Evolutionary conservation across 1,140 invertebrate species (phyloP), one percentile per base, ranked within the genome.

Genomic region (Drosophila equinoxialis): DNA sequence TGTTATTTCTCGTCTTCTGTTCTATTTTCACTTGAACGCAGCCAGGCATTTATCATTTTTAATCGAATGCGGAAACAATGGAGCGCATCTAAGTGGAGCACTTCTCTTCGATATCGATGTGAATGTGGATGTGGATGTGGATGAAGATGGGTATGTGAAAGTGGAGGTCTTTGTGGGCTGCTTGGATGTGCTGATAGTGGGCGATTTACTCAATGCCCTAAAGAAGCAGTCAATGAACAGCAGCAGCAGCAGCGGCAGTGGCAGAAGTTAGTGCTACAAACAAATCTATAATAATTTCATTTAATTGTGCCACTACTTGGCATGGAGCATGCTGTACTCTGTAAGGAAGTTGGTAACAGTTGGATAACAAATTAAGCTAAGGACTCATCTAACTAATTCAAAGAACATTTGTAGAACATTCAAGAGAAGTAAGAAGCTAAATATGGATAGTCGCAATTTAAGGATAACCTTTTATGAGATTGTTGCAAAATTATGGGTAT

Each of bases 31-130:
- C 72, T 87, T 87, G 79, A 86, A 68, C 76, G 79, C 83, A 87
- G 77, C 60, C 45, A 75, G 74, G 80, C 84, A 89, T 87, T 87
- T 87, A 87, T 87, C 83, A 87, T 87, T 87, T 89, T 89, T 87
- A 87, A 87, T 87, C 83, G 84, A 89, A 87, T 87, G 83, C 83
- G 84, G 83, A 87, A 87, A 89, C 83, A 86, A 86, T 86, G 79
- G 83, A 86, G 83, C 83, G 83, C 83, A 80, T 83, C 83, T 86
- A 86, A 87, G 83, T 86, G 72, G 83, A 77, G 83, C 79, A 86
- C 72, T 84, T 58, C 30, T 58, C 45, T 48, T 5, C 42, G 4
- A 10, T 14, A 4, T 45, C 1, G 42, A 14, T 45, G 42, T 8
- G 45, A 20, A 48, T 48, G 45, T 17, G 45, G 10, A 3, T 6